These are phyloP conservation scores for Chrysocyon brachyurus DNA, from an alignment of 2,797 vertebrate genomes.

Conservation along the genomic window DNA sequence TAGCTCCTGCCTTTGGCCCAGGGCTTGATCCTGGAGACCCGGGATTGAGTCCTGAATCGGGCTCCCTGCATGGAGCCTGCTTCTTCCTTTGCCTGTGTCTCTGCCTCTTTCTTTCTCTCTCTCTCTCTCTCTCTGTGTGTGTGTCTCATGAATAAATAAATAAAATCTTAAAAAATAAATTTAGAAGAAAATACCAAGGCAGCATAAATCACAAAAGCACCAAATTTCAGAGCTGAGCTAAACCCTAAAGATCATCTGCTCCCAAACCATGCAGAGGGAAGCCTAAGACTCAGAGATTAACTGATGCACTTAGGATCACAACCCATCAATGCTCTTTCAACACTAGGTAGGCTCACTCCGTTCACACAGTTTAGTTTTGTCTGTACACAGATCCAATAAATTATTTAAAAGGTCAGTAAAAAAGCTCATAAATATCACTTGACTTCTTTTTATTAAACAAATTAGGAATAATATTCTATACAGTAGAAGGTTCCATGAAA, in stretches of 20 bases:
- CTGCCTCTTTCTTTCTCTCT: no score
- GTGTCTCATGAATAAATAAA: no score
- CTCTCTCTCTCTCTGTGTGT: no score
- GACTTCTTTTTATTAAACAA: slow-evolving; percentile 20
- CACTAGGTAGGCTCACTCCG: background rate
- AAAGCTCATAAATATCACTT: background rate
- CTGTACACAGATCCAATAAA: background rate
- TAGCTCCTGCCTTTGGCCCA: no score
- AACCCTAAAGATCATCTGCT: background rate
- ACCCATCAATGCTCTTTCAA: background rate
- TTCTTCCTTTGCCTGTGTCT: no score
- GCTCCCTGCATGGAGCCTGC: no score
- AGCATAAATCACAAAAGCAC: background rate
- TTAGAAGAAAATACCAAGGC: background rate
- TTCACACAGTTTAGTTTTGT: slow-evolving; percentile 30
- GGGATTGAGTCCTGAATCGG: no score
- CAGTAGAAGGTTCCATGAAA: background rate
- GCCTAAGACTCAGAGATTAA: background rate
- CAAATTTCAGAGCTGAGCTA: slow-evolving; percentile 16
- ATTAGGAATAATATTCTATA: background rate
- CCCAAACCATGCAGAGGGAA: background rate
- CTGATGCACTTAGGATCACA: background rate
- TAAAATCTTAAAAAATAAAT: background rate
- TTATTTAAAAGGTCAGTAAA: slow-evolving; percentile 45
- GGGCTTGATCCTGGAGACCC: no score